phyloP scores from a whole-genome alignment of 2,888 invertebrate species.

The Strigamia transsilvanica region DNA sequence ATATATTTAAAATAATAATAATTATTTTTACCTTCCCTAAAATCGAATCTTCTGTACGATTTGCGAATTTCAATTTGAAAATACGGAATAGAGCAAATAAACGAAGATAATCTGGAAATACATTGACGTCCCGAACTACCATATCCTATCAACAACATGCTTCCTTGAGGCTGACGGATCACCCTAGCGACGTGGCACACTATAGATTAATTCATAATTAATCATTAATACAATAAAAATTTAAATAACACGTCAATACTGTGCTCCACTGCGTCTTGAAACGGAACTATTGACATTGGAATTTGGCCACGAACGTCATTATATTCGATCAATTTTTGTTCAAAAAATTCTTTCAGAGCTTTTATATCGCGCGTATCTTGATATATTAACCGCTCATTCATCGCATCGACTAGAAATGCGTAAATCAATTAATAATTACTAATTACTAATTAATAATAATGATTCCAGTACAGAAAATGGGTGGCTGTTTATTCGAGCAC shows the following conservation, averaged over 20 bases:
- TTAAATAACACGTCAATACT: conserved; percentile 57
- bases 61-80: conserved; percentile 80
- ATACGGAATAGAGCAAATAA: conserved; percentile 79
- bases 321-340: conserved; percentile 76
- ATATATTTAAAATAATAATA: neutral
- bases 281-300: conserved; percentile 82
- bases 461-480: conserved; percentile 67
- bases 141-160: conserved; percentile 84
- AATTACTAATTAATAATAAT: neutral
- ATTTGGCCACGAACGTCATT: conserved; percentile 81
- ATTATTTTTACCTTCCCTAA: conserved; percentile 69
- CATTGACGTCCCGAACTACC: conserved; percentile 87
- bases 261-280: conserved; percentile 87
- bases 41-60: conserved; percentile 78
- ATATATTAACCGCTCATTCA: conserved; percentile 79
- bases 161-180: conserved; percentile 81
- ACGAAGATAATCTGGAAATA: conserved; percentile 77
- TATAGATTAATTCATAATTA: neutral
- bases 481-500: conserved; percentile 75
- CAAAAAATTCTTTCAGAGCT: conserved; percentile 69
- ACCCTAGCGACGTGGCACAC: conserved; percentile 82
- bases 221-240: neutral
- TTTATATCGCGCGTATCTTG: conserved; percentile 77
- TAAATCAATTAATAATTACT: neutral
- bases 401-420: conserved; percentile 74